Evolutionary conservation across 1,140 invertebrate species (phyloP).

Genomic region (Cylas formicarius): DNA sequence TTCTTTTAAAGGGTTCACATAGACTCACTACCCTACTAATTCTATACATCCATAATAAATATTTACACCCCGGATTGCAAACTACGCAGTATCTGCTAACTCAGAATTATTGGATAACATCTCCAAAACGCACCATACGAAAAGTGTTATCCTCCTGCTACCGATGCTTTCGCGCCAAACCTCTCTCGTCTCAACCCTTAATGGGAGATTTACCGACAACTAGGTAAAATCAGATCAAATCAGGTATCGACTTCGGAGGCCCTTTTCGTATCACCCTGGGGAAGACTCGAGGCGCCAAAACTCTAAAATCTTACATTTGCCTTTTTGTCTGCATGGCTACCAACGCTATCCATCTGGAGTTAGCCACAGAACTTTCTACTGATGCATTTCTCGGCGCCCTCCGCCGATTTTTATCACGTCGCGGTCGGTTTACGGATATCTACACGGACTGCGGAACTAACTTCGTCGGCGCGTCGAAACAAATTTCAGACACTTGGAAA

Average conservation of each 20-base stretch:
- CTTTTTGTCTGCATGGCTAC: slow-evolving; percentile 18
- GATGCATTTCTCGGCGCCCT: slow-evolving; percentile 29
- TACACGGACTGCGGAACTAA: slow-evolving; percentile 27
- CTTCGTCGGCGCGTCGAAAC: slow-evolving; percentile 22
- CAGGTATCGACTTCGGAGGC: slow-evolving; percentile 13
- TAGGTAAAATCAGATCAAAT: slow-evolving; percentile 11
- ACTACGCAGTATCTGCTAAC: slow-evolving; percentile 18
- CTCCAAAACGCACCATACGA: slow-evolving; percentile 17
- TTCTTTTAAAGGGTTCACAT: slow-evolving; percentile 19
- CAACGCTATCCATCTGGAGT: slow-evolving; percentile 40
- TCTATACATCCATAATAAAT: slow-evolving; percentile 20
- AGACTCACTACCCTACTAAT: slow-evolving; percentile 20
- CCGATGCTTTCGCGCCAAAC: slow-evolving; percentile 13
- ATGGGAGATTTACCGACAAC: slow-evolving; percentile 12
- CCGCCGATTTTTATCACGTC: slow-evolving; percentile 26
- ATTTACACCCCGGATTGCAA: slow-evolving; percentile 31
- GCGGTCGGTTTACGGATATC: slow-evolving; percentile 13
- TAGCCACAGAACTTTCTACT: slow-evolving; percentile 29
- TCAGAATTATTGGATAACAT: slow-evolving; percentile 21
- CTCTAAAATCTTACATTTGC: slow-evolving; percentile 16
- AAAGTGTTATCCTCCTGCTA: slow-evolving; percentile 6
- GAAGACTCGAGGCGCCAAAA: slow-evolving; percentile 6
- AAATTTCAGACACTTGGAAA: slow-evolving; percentile 6
- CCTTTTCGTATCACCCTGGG: slow-evolving; percentile 7
- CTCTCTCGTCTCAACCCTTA: slow-evolving; percentile 10